Evolutionary conservation across 2,797 vertebrate genomes (phyloP), one percentile per base, ranked within the genome.

Genomic region (Diglossa cyanea): DNA sequence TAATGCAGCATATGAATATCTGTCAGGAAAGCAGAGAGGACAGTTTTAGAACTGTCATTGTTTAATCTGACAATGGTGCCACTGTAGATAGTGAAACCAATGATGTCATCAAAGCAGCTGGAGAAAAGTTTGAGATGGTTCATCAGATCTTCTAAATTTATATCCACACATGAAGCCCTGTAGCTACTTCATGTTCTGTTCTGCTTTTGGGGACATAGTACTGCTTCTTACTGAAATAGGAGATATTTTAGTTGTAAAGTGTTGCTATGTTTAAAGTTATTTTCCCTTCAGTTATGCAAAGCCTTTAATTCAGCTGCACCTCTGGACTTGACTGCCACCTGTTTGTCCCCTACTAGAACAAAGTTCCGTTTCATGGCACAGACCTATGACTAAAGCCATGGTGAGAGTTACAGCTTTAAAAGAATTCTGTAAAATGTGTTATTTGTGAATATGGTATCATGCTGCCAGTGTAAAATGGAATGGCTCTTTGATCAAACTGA

Each of bases 31-130:
- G 66, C 82, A 88, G 60, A 89, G 88, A 79, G 72, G 73, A 88
- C 57, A 73, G 91, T 93, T 94, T 96, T 95, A 91, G 82, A 93
- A 67, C 58, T 81, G 68, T 94, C 87, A 87, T 94, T 96, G 95
- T 95, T 96, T 94, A 94, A 92, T 75, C 62, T 58, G 70, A 94
- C 93, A 97, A 91, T 93, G 74, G 82, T 92, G 44, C 61, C 81
- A 84, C 93, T 95, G 94, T 96, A 96, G 93, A 89, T 82, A 95
- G 87, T 44, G 67, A 95, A 94, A 94, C 65, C 83, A 80, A 21
- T 88, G 89, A 79, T 86, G 90, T 95, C 88, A 87, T 60, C 94
- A 95, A 92, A 97, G 65, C 95, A 97, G 94, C 96, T 96, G 96
- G 80, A 89, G 87, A 83, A 94, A 96, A 95, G 77, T 96, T 90